Evolutionary conservation across 2,888 invertebrate genomes (phyloP), one percentile per base, ranked within the genome.

Genomic region (Choreutis nemorana): DNA sequence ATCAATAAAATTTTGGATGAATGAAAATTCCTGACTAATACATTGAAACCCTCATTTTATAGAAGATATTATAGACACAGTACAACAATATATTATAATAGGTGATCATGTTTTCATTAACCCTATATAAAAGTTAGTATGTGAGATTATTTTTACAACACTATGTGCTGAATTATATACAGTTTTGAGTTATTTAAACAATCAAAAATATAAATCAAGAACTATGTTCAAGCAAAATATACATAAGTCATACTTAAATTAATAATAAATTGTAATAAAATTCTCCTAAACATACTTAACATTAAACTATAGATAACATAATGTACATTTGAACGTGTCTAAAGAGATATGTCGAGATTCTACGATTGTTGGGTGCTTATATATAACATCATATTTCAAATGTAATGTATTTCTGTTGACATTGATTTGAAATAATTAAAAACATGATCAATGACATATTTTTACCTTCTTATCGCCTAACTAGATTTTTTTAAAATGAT

Each of bases 181-280:
- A 58, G 41, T 41, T 44, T 41, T 44, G 44, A 42, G 42, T 41
- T 34, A 29, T 23, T 25, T 5, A 24, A 32, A 27, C 26, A 35
- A 40, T 37, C 31, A 38, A 41, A 39, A 42, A 16, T 25, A 30
- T 34, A 8, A 20, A 26, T 30, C 37, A 41, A 61, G 71, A 71
- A 71, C 71, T 71, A 64, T 63, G 71, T 71, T 71, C 71, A 61
- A 59, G 55, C 62, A 42, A 61, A 62, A 67, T 64, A 65, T 64
- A 67, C 60, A 66, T 35, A 48, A 37, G 35, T 34, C 34, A 37
- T 40, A 30, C 36, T 34, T 31, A 30, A 35, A 38, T 30, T 32
- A 44, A 33, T 32, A 20, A 45, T 40, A 46, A 42, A 39, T 34
- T 40, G 37, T 44, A 45, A 42, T n/a, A n/a, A n/a, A n/a, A n/a